These are phyloP conservation scores for Chaetodon trifascialis DNA, from an alignment of 2,113 vertebrate genomes.

Conservation along the genomic window DNA sequence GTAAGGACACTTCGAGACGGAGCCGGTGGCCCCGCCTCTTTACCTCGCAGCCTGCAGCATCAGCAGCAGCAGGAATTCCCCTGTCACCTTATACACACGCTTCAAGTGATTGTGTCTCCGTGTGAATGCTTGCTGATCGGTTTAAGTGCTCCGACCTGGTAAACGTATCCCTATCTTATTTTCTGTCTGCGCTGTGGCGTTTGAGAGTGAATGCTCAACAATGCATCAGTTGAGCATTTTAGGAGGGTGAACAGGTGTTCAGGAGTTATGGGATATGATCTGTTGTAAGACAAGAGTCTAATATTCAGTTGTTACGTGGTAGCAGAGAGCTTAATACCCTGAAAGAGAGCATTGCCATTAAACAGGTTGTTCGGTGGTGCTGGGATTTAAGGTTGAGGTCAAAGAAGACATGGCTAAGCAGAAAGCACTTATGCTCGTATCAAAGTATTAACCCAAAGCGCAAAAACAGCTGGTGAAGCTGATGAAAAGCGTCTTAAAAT, in stretches of 20 bases:
- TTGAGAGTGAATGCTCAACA: conserved; percentile 56
- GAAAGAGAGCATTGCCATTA: background rate
- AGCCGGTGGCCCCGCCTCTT: conserved; percentile 15
- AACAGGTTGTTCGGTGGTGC: conserved; percentile 16
- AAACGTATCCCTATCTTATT: conserved; percentile 52
- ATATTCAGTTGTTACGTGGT: background rate
- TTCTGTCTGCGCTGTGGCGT: conserved; percentile 6
- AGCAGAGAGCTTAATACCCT: conserved; percentile 1
- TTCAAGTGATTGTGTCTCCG: conserved; percentile 51
- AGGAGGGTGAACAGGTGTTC: conserved; percentile 62
- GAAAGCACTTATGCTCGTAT: conserved; percentile 51
- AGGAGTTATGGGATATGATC: conserved; percentile 46
- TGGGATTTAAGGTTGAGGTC: conserved; percentile 51
- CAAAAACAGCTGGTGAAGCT: conserved; percentile 43
- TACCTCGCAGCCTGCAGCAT: conserved; percentile 67
- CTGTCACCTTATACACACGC: conserved; percentile 73
- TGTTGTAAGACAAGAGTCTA: conserved; percentile 24
- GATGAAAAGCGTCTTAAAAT: conserved; percentile 1
- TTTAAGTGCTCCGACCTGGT: conserved; percentile 37
- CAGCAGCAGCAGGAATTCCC: conserved; percentile 76
- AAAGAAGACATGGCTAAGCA: conserved; percentile 53
- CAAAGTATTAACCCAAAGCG: conserved; percentile 56
- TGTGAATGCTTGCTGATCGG: conserved; percentile 42
- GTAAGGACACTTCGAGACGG: conserved; percentile 19
- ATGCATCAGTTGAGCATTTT: conserved; percentile 52